Evolutionary conservation across 2,888 invertebrate genomes (phyloP), one percentile per base, ranked within the genome.

Genomic region (Cybosia mesomella): DNA sequence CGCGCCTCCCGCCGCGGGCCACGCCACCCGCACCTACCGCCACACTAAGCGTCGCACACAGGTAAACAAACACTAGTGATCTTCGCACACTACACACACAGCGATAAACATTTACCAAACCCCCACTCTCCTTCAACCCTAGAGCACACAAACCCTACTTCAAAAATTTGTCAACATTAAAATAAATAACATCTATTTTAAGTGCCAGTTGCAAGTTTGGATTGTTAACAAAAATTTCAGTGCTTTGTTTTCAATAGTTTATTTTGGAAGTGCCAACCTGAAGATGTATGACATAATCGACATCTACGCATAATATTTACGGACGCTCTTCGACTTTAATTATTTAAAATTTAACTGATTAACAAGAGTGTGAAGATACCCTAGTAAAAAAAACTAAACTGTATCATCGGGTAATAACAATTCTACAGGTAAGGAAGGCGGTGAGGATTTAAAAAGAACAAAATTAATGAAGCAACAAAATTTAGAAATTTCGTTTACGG

Each of bases 1-100:
- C 94, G 94, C 92, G 93, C 91, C 85, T 79, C 63, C 79, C 81
- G 82, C 76, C 85, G 91, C 91, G 90, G 90, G 89, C 85, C 78
- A 77, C 82, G 85, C 87, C 85, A 83, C 85, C 83, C 84, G 86
- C 87, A 89, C 90, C 90, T 80, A 71, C 84, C 87, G 84, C 90
- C 85, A 82, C 85, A 77, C 79, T 78, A 78, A 83, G 81, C 83
- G 80, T 82, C 88, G 75, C 83, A 85, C 82, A 82, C 93, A 94
- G 94, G 94, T 94, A 94, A 93, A 92, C 90, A 89, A 85, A 81
- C 67, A 69, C 58, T 69, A 78, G 67, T 80, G 73, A 74, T 64
- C 79, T 78, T 67, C 72, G 58, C 58, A 68, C 67, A 67, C 58
- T 58, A 68, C 70, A 70, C 73, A 68, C 75, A 73, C 77, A 49